Evolutionary conservation across 2,888 invertebrate genomes (phyloP).

Genomic region (Parascotia fuliginaria): DNA sequence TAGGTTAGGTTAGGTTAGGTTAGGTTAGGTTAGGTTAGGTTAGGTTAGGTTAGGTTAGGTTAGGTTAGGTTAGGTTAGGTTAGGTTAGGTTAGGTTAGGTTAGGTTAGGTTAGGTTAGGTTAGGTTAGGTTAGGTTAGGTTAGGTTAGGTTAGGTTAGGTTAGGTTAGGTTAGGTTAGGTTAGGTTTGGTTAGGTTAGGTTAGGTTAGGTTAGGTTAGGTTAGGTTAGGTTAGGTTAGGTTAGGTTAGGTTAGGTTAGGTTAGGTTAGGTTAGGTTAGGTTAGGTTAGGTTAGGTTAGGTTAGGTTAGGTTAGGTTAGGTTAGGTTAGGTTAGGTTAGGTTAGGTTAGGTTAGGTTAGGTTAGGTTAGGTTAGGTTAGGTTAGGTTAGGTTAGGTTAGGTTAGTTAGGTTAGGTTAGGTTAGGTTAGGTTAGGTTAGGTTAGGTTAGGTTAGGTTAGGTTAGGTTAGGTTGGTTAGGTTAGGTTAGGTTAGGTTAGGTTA

Average conservation of each 20-base stretch:
- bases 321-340: constrained; percentile 33
- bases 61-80: too few relatives aligned
- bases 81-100: too few relatives aligned
- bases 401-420: constrained; percentile 43
- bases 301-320: constrained; percentile 27
- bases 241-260: constrained; percentile 26
- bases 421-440: constrained; percentile 35
- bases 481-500: constrained; percentile 22
- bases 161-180: constrained; percentile 36
- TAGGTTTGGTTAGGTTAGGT: constrained; percentile 35
- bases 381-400: constrained; percentile 38
- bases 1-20: too few relatives aligned
- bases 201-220: constrained; percentile 35
- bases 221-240: constrained; percentile 36
- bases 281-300: constrained; percentile 36
- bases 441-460: not conserved
- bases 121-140: constrained; percentile 34
- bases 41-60: constrained; percentile 22
- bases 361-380: constrained; percentile 39
- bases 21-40: constrained; percentile 29
- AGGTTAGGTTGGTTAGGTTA: too few relatives aligned
- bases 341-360: constrained; percentile 36
- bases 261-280: constrained; percentile 35
- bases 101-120: too few relatives aligned
- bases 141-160: constrained; percentile 36